phyloP scores from a whole-genome alignment of 2,888 invertebrate species.

The Acleris emargana region DNA sequence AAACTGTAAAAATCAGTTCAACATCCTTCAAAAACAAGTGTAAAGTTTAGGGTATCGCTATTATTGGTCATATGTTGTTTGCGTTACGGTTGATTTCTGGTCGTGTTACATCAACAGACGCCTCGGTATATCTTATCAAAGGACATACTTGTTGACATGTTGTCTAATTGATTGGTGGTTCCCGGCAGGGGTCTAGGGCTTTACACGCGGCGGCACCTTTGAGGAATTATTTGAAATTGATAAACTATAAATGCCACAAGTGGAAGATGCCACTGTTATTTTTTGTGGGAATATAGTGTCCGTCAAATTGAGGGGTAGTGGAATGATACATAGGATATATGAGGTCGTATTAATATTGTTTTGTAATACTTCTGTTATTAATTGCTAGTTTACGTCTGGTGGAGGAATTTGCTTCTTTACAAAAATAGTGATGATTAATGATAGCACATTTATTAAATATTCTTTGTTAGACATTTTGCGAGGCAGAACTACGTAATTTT shows the following conservation, averaged over 20 bases:
- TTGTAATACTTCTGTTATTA: conserved; percentile 21
- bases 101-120: conserved; percentile 46
- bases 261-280: conserved; percentile 79
- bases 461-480: too few relatives aligned
- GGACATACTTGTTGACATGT: conserved; percentile 84
- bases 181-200: conserved; percentile 76
- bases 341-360: conserved; percentile 30
- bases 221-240: conserved; percentile 80
- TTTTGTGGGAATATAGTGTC: conserved; percentile 57
- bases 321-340: conserved; percentile 41
- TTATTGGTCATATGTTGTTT: conserved; percentile 63
- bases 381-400: conserved; percentile 7
- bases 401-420: conserved; percentile 6
- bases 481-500: too few relatives aligned
- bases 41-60: conserved; percentile 53
- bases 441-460: too few relatives aligned
- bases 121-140: conserved; percentile 71
- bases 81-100: conserved; percentile 69
- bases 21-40: conserved; percentile 47
- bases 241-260: conserved; percentile 79
- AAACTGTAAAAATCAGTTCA: conserved; percentile 39
- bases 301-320: conserved; percentile 50
- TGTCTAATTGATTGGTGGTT: conserved; percentile 83
- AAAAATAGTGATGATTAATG: not conserved
- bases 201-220: conserved; percentile 76